These are phyloP conservation scores for Acleris emargana DNA, from an alignment of 2,888 invertebrate genomes.

Conservation along the genomic window DNA sequence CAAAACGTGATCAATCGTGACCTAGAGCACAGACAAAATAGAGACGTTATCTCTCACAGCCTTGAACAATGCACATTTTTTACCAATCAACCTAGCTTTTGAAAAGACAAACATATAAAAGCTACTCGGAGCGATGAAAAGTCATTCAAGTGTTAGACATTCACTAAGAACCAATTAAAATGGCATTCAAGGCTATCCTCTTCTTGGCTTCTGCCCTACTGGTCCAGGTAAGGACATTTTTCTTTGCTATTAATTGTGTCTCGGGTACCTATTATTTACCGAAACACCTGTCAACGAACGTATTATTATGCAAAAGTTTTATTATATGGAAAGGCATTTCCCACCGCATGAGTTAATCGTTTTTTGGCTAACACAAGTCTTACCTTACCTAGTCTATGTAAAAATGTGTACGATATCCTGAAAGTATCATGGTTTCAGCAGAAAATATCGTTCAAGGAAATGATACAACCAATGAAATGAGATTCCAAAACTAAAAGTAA, in stretches of 20 bases:
- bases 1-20: neutral
- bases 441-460: too few species aligned
- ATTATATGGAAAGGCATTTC: too few species aligned
- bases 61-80: neutral
- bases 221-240: slow-evolving; percentile 6
- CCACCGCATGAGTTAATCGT: too few species aligned
- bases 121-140: neutral
- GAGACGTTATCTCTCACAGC: neutral
- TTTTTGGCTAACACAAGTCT: too few species aligned
- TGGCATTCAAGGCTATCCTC: slow-evolving; percentile 29
- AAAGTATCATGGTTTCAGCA: too few species aligned
- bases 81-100: neutral
- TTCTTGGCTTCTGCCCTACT: slow-evolving; percentile 33
- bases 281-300: too few species aligned
- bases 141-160: slow-evolving; percentile 11
- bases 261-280: too few species aligned
- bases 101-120: neutral
- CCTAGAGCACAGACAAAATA: neutral
- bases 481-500: too few species aligned
- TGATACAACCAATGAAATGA: too few species aligned
- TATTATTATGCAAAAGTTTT: too few species aligned
- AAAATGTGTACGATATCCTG: too few species aligned
- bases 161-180: slow-evolving; percentile 15
- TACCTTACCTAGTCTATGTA: too few species aligned
- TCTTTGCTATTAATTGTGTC: neutral